phyloP scores from a whole-genome alignment of 2,797 vertebrate genomes.

The Euphonia xanthogaster region DNA sequence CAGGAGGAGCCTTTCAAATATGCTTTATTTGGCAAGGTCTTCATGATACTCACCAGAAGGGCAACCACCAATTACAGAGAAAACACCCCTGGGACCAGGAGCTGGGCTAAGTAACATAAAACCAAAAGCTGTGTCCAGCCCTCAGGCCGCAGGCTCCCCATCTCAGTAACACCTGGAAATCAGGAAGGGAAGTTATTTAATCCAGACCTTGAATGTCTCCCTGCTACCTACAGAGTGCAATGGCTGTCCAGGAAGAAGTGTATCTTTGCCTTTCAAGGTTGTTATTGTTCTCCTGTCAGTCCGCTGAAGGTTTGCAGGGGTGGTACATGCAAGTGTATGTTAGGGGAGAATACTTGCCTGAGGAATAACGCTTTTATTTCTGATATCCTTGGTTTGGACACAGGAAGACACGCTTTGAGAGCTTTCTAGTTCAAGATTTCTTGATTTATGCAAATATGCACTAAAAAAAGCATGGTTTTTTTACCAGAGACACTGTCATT shows the following conservation, averaged over 20 bases:
- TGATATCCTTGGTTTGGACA: not conserved
- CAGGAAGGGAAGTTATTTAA: not conserved
- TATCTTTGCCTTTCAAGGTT: not conserved
- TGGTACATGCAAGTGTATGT: accelerated
- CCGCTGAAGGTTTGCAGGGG: not conserved
- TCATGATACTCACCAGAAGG: accelerated
- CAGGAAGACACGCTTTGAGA: not conserved
- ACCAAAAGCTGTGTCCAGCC: not conserved
- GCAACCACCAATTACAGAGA: not conserved
- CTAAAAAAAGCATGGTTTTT: not conserved
- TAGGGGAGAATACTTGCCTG: not conserved
- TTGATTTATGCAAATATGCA: not conserved
- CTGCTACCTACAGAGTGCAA: not conserved
- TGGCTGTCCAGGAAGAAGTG: not conserved
- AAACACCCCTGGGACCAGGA: not conserved
- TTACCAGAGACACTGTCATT: not conserved
- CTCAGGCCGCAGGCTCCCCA: not conserved
- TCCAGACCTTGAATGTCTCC: not conserved
- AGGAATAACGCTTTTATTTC: not conserved
- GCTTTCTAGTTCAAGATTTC: not conserved
- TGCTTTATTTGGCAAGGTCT: not conserved
- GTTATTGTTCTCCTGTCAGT: not conserved
- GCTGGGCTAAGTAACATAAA: not conserved
- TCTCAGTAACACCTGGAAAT: not conserved
- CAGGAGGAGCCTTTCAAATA: not conserved